Evolutionary conservation across 2,797 vertebrate species (phyloP).

Genomic region (Cossypha dichroa): DNA sequence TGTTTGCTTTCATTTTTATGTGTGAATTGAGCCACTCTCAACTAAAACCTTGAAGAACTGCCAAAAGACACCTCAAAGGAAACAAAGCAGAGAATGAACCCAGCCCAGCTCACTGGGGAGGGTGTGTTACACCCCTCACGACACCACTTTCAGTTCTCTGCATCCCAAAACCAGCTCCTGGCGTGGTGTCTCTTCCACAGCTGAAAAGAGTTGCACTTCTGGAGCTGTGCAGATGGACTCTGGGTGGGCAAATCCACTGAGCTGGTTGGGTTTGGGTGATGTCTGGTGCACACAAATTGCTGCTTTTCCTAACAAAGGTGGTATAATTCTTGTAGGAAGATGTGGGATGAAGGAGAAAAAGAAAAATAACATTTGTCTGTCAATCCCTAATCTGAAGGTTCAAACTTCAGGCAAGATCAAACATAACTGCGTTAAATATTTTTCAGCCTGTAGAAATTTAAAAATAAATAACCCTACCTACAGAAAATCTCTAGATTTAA

Average conservation of each 20-base stretch:
- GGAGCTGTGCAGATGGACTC: not conserved
- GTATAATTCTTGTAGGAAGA: not conserved
- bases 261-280: not conserved
- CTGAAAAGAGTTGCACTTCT: not conserved
- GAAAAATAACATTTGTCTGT: not conserved
- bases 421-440: not conserved
- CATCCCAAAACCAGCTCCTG: not conserved
- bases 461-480: not conserved
- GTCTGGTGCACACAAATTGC: not conserved
- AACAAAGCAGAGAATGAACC: not conserved
- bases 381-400: not conserved
- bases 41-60: not conserved
- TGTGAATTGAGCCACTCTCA: not conserved
- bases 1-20: not conserved
- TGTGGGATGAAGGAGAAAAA: not conserved
- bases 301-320: not conserved
- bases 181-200: fast-evolving
- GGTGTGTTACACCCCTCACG: not conserved
- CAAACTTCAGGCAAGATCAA: not conserved
- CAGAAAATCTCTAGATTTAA: not conserved
- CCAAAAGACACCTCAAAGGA: not conserved
- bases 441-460: not conserved
- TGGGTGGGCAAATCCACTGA: not conserved
- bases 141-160: no score
- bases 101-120: not conserved